Conservation (phyloP, 2,797 vertebrate species). For the Paratrypauchen microcephalus region DNA sequence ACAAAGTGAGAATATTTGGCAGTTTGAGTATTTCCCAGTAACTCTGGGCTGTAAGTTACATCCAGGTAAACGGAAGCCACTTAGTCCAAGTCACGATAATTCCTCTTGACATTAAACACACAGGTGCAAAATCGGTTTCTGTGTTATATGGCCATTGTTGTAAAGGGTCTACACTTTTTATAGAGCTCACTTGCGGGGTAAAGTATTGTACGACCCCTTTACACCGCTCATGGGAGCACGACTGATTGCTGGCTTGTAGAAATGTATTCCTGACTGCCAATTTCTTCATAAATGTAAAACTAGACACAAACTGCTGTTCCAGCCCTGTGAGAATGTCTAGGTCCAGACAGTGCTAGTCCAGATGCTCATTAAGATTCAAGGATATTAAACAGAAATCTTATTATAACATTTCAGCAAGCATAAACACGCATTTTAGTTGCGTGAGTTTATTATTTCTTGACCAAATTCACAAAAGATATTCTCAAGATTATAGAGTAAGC, state of each 20-base stretch:
- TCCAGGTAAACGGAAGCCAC: neutral
- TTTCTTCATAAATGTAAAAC: slow-evolving; percentile 11
- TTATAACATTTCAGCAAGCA: neutral
- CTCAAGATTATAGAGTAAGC: neutral
- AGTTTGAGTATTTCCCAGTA: neutral
- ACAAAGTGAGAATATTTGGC: neutral
- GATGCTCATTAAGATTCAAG: too few species aligned
- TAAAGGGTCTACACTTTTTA: slow-evolving; percentile 48
- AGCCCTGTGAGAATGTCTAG: neutral
- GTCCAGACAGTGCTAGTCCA: neutral
- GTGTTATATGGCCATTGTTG: slow-evolving; percentile 33
- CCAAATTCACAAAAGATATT: neutral
- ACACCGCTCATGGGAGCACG: slow-evolving; percentile 24
- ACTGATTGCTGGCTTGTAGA: slow-evolving; percentile 32
- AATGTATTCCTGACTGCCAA: slow-evolving; percentile 30
- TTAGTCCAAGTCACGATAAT: neutral
- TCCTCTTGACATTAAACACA: slow-evolving; percentile 3
- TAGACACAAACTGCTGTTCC: neutral
- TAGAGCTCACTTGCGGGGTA: slow-evolving; percentile 31
- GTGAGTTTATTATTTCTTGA: neutral
- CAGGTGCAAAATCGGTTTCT: slow-evolving; percentile 27
- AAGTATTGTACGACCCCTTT: slow-evolving; percentile 45
- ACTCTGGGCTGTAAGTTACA: neutral
- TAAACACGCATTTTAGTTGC: neutral
- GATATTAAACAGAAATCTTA: neutral